Evolutionary conservation across 1,140 invertebrate genomes (phyloP).

Genomic region (Hyposmocoma kahamanoa): DNA sequence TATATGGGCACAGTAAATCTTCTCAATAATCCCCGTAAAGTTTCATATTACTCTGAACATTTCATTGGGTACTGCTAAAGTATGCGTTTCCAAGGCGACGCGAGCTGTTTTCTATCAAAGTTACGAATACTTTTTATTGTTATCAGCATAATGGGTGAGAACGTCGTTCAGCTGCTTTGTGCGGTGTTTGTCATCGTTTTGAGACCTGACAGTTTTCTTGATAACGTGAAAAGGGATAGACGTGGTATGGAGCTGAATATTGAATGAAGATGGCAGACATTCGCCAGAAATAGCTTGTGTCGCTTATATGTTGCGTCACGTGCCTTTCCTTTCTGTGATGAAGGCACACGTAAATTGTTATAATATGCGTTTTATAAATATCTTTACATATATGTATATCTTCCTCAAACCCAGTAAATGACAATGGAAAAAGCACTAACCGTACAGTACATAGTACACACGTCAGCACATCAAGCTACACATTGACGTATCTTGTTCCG

Average conservation of each 20-base stretch:
- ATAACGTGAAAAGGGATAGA: neutral
- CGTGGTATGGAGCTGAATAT: neutral
- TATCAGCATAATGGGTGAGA: constrained; percentile 2
- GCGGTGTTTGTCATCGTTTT: neutral
- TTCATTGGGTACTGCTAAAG: neutral
- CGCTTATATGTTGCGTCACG: neutral
- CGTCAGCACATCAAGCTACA: no score
- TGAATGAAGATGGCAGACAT: neutral
- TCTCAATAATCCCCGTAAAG: no score
- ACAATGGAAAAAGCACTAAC: no score
- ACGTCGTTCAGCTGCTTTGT: neutral
- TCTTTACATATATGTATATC: neutral
- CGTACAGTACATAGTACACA: no score
- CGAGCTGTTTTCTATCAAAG: neutral
- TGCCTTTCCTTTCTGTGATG: neutral
- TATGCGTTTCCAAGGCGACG: neutral
- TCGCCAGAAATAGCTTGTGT: neutral
- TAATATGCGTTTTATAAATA: neutral
- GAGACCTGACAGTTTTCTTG: neutral
- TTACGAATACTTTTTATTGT: neutral
- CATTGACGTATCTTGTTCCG: no score
- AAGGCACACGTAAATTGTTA: neutral
- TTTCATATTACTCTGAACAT: no score
- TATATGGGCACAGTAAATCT: neutral
- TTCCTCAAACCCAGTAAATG: neutral